Base-by-base conservation (phyloP, 2,113 vertebrate species). In the Limanda limanda region DNA sequence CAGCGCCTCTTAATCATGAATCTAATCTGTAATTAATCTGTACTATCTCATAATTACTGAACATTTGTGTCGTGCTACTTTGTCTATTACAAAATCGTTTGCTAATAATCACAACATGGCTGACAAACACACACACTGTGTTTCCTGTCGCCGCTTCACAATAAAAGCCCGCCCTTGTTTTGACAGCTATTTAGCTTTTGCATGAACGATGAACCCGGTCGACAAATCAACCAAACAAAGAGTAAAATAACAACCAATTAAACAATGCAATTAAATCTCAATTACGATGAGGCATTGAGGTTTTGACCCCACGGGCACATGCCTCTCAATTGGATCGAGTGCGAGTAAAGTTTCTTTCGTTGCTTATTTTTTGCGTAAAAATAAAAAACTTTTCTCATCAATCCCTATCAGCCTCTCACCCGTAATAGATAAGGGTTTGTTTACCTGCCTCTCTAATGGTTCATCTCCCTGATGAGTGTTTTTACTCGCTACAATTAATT, bases 401-500 rank as follows among this genome's bases (percentile, higher is more conserved):
- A 80, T 87, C 67, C 66, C 81, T 63, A 84, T 83, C 76, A 82
- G 78, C 74, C 69, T 20, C 73, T 86, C 86, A 84, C 72, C 78
- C 74, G 6, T 86, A 69, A 85, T 71, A 79, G 88, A 89, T 76
- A 88, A 77, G 61, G 74, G 66, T 90, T 91, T 91, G 88, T 89
- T 92, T 92, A 90, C 81, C 75, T 77, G 55, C 71, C 25, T 73
- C 81, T 82, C 82, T 82, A 85, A 88, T 78, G 78, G 80, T 82
- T 83, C 82, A 83, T 85, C 88, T 90, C 83, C 82, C 79, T 80
- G 70, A 87, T 85, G 75, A 86, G 79, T 74, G 71, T 65, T 83
- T 85, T 88, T 71, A 76, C 77, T 80, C 64, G 1, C 82, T 71
- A 67, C 67, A 81, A 92, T 90, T 90, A 89, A 92, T 92, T 91